phyloP scores from a whole-genome alignment of 2,113 vertebrate species.

The Oxygymnocypris stewartii region DNA sequence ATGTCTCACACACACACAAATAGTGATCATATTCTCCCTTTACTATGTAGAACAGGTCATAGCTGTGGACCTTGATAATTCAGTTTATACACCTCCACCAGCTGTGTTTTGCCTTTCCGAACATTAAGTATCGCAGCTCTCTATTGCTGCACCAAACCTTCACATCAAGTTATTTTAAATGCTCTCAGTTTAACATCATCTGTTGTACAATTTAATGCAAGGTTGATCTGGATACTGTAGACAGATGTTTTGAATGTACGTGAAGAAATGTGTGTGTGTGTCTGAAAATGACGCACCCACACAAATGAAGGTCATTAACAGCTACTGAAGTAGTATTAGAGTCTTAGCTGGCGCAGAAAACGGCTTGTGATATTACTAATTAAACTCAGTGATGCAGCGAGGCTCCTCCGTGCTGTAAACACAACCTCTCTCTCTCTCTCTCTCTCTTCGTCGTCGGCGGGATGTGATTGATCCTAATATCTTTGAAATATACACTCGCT shows the following conservation, averaged over 20 bases:
- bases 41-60: neutral
- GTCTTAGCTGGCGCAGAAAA: too few relatives aligned
- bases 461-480: too few relatives aligned
- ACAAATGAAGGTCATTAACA: too few relatives aligned
- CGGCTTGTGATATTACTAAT: too few relatives aligned
- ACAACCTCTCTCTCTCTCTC: too few relatives aligned
- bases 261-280: neutral
- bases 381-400: too few relatives aligned
- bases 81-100: slow-evolving; percentile 38
- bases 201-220: slow-evolving; percentile 46
- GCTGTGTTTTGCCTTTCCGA: slow-evolving; percentile 40
- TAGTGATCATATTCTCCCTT: neutral
- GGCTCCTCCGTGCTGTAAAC: too few relatives aligned
- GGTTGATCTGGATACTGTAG: slow-evolving; percentile 39
- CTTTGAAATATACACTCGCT: too few relatives aligned
- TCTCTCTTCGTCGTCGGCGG: too few relatives aligned
- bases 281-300: slow-evolving; percentile 29
- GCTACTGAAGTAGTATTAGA: too few relatives aligned
- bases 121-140: slow-evolving; percentile 34
- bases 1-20: neutral
- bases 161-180: slow-evolving; percentile 31
- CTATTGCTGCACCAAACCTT: slow-evolving; percentile 29
- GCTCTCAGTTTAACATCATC: slow-evolving; percentile 38
- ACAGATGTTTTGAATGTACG: slow-evolving; percentile 31
- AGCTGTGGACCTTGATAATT: neutral